phyloP scores from a whole-genome alignment of 2,888 invertebrate genomes.

The Arctia plantaginis region DNA sequence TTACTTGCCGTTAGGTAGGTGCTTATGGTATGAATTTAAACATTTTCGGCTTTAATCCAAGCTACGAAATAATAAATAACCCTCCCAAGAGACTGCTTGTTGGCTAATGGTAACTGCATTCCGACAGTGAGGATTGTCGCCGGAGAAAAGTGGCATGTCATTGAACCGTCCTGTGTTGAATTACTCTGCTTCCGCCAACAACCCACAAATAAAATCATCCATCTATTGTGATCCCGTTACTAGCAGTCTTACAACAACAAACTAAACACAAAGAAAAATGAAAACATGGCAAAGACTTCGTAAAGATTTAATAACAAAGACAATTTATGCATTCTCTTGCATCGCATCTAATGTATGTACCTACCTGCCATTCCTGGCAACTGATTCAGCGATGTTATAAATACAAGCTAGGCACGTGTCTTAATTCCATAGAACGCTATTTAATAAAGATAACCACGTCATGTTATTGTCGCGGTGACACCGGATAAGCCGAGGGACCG shows the following conservation, averaged over 20 bases:
- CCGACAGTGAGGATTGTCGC: constrained; percentile 66
- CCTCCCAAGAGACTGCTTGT: constrained; percentile 37
- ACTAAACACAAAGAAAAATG: constrained; percentile 23
- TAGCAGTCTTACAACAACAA: constrained; percentile 33
- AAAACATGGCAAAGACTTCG: constrained; percentile 37
- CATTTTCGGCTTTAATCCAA: constrained; percentile 48
- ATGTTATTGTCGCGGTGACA: constrained; percentile 82
- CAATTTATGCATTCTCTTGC: constrained; percentile 51
- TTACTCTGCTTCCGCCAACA: constrained; percentile 73
- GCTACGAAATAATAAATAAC: constrained; percentile 57
- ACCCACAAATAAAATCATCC: constrained; percentile 76
- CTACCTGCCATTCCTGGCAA: constrained; percentile 62
- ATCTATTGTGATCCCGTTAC: constrained; percentile 66
- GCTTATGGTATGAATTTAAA: constrained; percentile 18
- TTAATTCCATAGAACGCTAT: constrained; percentile 79
- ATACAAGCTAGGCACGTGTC: constrained; percentile 77
- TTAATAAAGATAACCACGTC: constrained; percentile 84
- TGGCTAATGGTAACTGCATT: constrained; percentile 71
- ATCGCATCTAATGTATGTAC: constrained; percentile 53
- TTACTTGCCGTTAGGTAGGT: not conserved
- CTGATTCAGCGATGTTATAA: constrained; percentile 78
- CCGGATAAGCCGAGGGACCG: constrained; percentile 83
- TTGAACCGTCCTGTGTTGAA: constrained; percentile 77
- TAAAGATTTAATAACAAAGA: constrained; percentile 36
- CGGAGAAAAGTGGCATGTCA: constrained; percentile 71